Conservation (phyloP, 2,888 invertebrate genomes). For the Synanthedon formicaeformis region DNA sequence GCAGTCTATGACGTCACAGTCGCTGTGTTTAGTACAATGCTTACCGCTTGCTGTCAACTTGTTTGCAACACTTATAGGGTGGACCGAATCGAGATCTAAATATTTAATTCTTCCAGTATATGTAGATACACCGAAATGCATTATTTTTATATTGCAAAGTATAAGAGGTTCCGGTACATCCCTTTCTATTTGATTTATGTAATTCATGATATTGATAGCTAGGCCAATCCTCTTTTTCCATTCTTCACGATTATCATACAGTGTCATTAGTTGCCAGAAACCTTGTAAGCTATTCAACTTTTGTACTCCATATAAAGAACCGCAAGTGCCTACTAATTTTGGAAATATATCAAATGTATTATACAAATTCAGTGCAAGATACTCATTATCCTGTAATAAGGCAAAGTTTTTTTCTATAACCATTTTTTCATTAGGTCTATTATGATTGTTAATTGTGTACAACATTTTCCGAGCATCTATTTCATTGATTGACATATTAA, state of each 20-base stretch:
- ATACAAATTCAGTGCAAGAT: constrained; percentile 70
- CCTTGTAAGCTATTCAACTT: constrained; percentile 69
- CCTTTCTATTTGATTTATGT: constrained; percentile 70
- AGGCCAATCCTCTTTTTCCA: constrained; percentile 70
- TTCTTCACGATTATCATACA: constrained; percentile 64
- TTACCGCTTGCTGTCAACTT: constrained; percentile 52
- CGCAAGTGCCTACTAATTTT: constrained; percentile 75
- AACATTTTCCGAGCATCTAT: constrained; percentile 55
- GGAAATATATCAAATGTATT: constrained; percentile 74
- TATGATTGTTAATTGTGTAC: constrained; percentile 50
- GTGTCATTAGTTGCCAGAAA: constrained; percentile 58
- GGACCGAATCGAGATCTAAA: constrained; percentile 74
- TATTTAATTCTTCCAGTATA: constrained; percentile 68
- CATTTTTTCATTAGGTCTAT: constrained; percentile 34
- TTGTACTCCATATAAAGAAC: constrained; percentile 75
- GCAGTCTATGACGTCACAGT: constrained; percentile 78
- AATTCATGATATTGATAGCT: constrained; percentile 72
- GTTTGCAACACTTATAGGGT: constrained; percentile 66
- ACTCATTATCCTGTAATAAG: constrained; percentile 76
- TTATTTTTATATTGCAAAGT: constrained; percentile 76
- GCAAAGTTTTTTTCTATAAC: constrained; percentile 75
- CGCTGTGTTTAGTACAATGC: constrained; percentile 68
- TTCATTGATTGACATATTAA: constrained; percentile 64
- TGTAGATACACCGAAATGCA: constrained; percentile 73
- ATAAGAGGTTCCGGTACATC: constrained; percentile 72